Conservation (phyloP, 2,888 invertebrate genomes). For the Ornithoptera priamus region DNA sequence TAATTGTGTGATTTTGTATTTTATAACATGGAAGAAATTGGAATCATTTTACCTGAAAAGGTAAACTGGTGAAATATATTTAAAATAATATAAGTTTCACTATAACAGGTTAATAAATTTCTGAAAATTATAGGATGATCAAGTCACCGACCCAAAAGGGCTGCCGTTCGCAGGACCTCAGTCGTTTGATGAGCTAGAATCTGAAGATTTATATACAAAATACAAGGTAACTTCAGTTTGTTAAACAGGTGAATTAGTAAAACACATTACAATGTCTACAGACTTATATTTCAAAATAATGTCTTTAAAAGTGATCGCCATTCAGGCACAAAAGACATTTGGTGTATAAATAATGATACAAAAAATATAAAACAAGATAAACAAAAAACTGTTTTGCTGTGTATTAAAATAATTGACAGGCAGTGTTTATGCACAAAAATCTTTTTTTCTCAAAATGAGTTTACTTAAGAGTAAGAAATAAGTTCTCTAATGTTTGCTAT, state of each 20-base stretch:
- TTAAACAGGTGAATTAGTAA: neutral
- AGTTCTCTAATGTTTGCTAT: no score
- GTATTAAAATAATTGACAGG: no score
- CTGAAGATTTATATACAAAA: slow-evolving; percentile 96
- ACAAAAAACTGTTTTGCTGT: no score
- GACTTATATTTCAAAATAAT: neutral
- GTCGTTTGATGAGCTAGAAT: slow-evolving; percentile 89
- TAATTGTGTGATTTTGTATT: slow-evolving; percentile 9
- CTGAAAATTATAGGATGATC: slow-evolving; percentile 79
- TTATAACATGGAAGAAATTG: slow-evolving; percentile 88
- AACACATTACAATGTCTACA: neutral
- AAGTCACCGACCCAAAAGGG: slow-evolving; percentile 82
- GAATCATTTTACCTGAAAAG: slow-evolving; percentile 89
- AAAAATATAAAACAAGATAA: no score
- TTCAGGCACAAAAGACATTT: no score
- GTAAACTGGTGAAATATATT: slow-evolving; percentile 63
- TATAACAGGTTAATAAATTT: slow-evolving; percentile 10
- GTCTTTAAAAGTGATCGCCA: no score
- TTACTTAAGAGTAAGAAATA: no score
- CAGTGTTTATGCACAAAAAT: no score
- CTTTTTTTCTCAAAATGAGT: no score
- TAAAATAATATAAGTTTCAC: neutral
- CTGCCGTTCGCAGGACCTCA: slow-evolving; percentile 84
- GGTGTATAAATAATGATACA: no score
- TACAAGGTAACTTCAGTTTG: slow-evolving; percentile 86